Evolutionary conservation across 2,797 vertebrate genomes (phyloP).

Genomic region (Anguilla pacifica): DNA sequence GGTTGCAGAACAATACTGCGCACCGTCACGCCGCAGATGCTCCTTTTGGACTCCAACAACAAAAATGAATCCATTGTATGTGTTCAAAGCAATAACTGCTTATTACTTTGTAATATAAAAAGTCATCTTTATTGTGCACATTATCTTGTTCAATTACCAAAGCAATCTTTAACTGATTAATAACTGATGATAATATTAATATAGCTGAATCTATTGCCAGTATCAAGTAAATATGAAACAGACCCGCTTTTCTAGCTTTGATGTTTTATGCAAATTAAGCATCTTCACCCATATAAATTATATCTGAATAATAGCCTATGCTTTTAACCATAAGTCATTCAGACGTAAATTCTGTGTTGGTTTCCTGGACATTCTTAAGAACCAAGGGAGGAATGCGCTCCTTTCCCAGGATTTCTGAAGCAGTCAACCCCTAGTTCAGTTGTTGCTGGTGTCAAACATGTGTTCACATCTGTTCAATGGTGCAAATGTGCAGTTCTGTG

Average conservation of each 20-base stretch:
- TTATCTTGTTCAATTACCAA: background rate
- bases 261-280: background rate
- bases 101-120: background rate
- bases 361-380: background rate
- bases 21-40: background rate
- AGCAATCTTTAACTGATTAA: background rate
- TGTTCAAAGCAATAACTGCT: background rate
- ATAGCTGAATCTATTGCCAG: background rate
- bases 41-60: background rate
- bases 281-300: background rate
- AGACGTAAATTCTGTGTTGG: background rate
- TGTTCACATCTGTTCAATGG: background rate
- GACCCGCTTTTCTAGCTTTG: background rate
- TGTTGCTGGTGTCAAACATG: background rate
- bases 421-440: background rate
- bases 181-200: background rate
- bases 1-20: constrained; percentile 4
- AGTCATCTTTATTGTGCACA: background rate
- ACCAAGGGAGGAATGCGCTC: background rate
- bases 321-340: background rate
- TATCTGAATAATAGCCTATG: background rate
- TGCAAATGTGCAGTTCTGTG: background rate
- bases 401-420: background rate
- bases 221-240: background rate
- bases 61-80: background rate